Evolutionary conservation across 2,113 vertebrate genomes (phyloP).

Genomic region (Sylvilagus bachmani): DNA sequence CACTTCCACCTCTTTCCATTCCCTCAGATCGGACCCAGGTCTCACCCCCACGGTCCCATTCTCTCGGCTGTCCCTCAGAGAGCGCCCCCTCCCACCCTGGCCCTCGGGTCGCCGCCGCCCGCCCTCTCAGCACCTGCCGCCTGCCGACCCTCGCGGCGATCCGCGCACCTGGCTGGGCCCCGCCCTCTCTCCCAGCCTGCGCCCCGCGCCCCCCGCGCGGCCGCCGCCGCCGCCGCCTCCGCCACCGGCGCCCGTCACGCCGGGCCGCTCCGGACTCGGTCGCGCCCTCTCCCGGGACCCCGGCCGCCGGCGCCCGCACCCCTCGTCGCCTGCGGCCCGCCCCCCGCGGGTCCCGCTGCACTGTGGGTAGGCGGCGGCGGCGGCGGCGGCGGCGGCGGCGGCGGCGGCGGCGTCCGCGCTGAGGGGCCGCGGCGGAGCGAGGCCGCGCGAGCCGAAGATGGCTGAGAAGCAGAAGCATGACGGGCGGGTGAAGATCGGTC

Average conservation of each 20-base stretch:
- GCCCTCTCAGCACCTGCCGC: neutral
- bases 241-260: neutral
- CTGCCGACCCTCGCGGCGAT: rapidly evolving
- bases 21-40: neutral
- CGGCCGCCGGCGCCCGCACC: neutral
- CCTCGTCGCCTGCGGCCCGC: neutral
- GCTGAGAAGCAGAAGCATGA: slow-evolving; percentile 97
- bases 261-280: neutral
- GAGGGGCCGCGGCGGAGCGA: neutral
- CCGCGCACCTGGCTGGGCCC: neutral
- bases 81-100: too few species aligned
- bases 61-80: neutral
- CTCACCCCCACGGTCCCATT: neutral
- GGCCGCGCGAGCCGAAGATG: slow-evolving; percentile 89
- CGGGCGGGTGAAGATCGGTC: slow-evolving; percentile 97
- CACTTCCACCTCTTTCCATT: neutral
- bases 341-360: slow-evolving; percentile 67
- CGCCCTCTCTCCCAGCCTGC: too few species aligned
- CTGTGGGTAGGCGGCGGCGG: slow-evolving; percentile 79
- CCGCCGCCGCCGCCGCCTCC: rapidly evolving
- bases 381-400: slow-evolving; percentile 29
- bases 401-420: neutral
- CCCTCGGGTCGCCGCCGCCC: rapidly evolving
- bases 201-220: rapidly evolving
- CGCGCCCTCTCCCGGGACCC: neutral